Conservation (phyloP, 2,113 vertebrate species). For the Megalops atlanticus region DNA sequence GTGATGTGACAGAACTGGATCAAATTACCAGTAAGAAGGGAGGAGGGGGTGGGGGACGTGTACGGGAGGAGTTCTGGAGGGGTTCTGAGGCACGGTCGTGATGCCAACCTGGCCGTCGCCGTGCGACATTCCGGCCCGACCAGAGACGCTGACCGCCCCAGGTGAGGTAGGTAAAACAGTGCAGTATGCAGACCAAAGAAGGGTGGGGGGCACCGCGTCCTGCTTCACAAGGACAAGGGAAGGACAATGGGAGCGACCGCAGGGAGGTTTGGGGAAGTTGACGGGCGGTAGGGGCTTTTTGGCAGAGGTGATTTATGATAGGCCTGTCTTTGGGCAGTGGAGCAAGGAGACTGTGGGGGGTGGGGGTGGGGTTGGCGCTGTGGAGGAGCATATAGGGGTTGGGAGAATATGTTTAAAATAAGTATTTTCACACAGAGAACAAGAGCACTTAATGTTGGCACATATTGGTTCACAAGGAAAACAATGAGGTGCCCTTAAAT, state of each 20-base stretch:
- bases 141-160: neutral
- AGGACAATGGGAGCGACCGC: conserved; percentile 17
- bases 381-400: neutral
- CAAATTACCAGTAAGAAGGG: too few relatives aligned
- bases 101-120: neutral
- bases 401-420: conserved; percentile 16
- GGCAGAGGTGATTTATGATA: conserved; percentile 29
- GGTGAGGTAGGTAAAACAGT: neutral
- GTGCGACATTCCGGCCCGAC: neutral
- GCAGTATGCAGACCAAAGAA: neutral
- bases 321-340: conserved; percentile 3
- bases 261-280: neutral
- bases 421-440: conserved; percentile 9
- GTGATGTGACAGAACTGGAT: neutral
- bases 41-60: neutral
- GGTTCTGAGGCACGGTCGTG: neutral
- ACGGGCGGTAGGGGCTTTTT: conserved; percentile 9
- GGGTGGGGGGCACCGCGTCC: neutral
- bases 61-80: neutral
- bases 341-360: conserved; percentile 14
- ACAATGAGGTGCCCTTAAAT: neutral
- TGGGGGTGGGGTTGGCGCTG: neutral
- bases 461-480: neutral
- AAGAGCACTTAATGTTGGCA: neutral
- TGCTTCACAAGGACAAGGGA: conserved; percentile 24